These are phyloP conservation scores for Congeria kusceri DNA, from an alignment of 2,888 invertebrate species.

Conservation along the genomic window DNA sequence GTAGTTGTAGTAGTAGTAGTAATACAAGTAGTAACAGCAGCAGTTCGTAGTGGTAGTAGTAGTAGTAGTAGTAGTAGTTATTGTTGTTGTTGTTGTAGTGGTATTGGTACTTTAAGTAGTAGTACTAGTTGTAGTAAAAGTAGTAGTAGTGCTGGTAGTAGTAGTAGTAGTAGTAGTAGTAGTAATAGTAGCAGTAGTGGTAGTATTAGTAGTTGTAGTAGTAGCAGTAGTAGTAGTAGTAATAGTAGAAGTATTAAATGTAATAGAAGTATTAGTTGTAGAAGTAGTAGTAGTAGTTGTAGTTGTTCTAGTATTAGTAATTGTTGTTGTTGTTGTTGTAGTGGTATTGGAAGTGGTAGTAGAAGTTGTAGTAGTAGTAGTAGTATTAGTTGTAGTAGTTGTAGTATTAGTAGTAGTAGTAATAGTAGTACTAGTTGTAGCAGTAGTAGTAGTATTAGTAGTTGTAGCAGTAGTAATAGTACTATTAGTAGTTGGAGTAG, in stretches of 20 bases:
- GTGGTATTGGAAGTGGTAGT: neutral
- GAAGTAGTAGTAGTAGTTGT: constrained; percentile 1
- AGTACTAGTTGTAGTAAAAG: neutral
- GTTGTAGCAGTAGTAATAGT: neutral
- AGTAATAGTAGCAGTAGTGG: neutral
- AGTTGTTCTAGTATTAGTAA: neutral
- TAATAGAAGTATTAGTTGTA: neutral
- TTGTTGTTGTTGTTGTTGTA: neutral
- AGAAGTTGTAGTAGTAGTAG: constrained; percentile 5
- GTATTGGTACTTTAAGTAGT: neutral
- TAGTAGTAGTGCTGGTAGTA: neutral
- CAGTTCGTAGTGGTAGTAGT: neutral
- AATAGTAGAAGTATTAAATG: neutral
- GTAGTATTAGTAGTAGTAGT: constrained; percentile 1
- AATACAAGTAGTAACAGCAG: neutral
- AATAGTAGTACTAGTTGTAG: constrained; percentile 2
- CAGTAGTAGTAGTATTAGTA: constrained; percentile 1
- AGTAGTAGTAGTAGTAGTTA: neutral
- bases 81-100: neutral
- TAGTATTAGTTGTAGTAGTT: constrained; percentile 2
- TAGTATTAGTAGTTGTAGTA: constrained; percentile 5
- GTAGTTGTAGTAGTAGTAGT: constrained; percentile 8
- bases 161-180: constrained; percentile 5
- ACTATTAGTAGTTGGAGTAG: neutral
- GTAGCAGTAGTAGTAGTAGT: constrained; percentile 8